Evolutionary conservation across 2,113 vertebrate species (phyloP).

Genomic region (Rafetus swinhoei): DNA sequence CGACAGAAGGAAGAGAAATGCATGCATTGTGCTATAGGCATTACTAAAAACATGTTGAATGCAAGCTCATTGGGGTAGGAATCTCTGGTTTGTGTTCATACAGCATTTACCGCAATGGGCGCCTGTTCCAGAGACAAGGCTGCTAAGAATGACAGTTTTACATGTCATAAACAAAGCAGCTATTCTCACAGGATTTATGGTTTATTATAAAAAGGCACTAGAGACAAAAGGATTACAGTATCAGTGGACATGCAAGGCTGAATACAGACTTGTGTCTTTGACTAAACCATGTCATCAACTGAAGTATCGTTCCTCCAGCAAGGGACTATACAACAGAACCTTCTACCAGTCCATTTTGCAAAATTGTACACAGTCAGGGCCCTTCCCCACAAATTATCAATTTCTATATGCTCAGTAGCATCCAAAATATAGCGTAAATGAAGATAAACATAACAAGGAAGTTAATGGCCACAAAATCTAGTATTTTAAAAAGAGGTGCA

Average conservation of each 20-base stretch:
- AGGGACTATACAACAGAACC: background rate
- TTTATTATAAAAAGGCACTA: background rate
- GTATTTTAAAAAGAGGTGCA: too few relatives aligned
- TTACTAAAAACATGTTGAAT: background rate
- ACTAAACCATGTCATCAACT: background rate
- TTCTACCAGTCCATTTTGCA: background rate
- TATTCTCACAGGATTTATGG: background rate
- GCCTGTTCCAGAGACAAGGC: background rate
- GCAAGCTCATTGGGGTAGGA: background rate
- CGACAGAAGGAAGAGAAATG: background rate
- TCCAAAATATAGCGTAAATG: background rate
- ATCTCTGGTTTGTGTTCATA: background rate
- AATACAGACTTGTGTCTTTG: background rate
- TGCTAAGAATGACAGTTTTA: background rate
- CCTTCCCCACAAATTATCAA: background rate
- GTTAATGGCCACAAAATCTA: too few relatives aligned
- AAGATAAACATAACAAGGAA: too few relatives aligned
- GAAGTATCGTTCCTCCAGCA: background rate
- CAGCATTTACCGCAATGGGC: background rate
- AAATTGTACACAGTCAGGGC: background rate
- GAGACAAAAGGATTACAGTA: background rate
- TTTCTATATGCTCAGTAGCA: background rate
- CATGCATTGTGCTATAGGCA: background rate
- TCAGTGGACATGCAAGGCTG: background rate
- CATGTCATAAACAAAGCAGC: background rate